Base-by-base conservation (phyloP, 2,888 invertebrate species). In the Papilio gigon region DNA sequence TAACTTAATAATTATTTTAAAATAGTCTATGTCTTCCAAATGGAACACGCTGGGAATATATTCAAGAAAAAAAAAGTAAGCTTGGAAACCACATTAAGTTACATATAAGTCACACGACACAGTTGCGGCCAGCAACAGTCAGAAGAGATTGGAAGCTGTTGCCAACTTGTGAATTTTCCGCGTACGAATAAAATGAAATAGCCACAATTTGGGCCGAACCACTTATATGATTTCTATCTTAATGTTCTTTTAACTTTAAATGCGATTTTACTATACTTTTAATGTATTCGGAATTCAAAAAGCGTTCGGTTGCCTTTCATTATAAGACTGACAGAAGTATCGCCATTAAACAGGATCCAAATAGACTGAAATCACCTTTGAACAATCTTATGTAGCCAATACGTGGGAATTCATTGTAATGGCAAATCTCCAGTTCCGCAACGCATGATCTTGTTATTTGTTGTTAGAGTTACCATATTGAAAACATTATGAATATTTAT, bases 131-230 rank as follows among this genome's bases (percentile, higher is more conserved):
- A 17, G 30, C 25, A n/a, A 67, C 62, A 44, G 33, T 63, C 44
- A 20, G 33, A 68, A 68, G 14, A 63, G 68, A 35, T 14, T 12
- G 35, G 37, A 20, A 56, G 33, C 56, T n/a, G 56, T 11, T 68
- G 68, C 68, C 68, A 68, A 63, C 63, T 59, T 30, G 44, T n/a
- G 56, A 58, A 44, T 27, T 58, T 58, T 68, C 58, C 25, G 42
- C 42, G 37, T 47, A n/a, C 20, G 42, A 56, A 56, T 40, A 33
- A 61, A 61, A 60, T 60, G 27, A 14, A 47, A 44, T 20, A 40
- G 37, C 14, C 59, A 59, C 27, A 56, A 58, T 17, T 20, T 30
- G 9, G 14, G 42, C 22, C 33, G 33, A 42, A n/a, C 14, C 42
- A 37, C 47, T 59, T 66, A 27, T 60, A 22, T 37, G 66, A 27